Percentiles rank a stretch among this genome's conserved stretches.
Evolutionary conservation across 2,113 vertebrate genomes (phyloP).

Genomic region (Camelus bactrianus): DNA sequence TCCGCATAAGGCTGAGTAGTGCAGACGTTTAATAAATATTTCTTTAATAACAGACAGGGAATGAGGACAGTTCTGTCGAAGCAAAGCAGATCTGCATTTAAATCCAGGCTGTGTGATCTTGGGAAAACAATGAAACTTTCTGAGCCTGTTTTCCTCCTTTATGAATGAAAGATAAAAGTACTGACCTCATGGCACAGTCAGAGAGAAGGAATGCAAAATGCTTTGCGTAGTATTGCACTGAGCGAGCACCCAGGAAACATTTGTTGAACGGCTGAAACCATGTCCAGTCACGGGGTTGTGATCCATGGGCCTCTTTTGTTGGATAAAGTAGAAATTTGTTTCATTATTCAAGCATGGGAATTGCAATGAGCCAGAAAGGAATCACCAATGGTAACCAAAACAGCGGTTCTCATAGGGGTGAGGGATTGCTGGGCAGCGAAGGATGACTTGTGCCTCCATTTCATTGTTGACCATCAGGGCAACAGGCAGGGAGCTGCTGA

Average conservation of each 20-base stretch:
- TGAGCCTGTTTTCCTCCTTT: constrained; percentile 14
- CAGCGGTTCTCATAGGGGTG: neutral
- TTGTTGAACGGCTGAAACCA: neutral
- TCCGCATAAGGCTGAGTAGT: neutral
- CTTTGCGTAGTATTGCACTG: neutral
- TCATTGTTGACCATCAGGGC: too few relatives aligned
- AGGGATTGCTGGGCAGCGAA: neutral
- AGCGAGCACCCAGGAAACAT: neutral
- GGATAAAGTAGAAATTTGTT: neutral
- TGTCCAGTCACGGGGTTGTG: neutral
- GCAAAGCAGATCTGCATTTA: constrained; percentile 37
- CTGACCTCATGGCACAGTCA: neutral
- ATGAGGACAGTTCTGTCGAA: neutral
- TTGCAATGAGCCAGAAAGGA: neutral
- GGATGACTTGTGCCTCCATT: neutral
- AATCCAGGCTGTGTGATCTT: neutral
- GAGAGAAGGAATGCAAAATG: neutral
- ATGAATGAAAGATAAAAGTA: neutral
- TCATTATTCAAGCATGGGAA: neutral
- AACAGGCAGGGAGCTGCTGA: neutral
- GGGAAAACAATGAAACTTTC: neutral
- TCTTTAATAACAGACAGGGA: constrained; percentile 56
- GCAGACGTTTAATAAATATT: constrained; percentile 14
- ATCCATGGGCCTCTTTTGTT: neutral
- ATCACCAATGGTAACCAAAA: neutral